phyloP scores from a whole-genome alignment of 2,888 invertebrate genomes.

The Protodeltote pygarga region DNA sequence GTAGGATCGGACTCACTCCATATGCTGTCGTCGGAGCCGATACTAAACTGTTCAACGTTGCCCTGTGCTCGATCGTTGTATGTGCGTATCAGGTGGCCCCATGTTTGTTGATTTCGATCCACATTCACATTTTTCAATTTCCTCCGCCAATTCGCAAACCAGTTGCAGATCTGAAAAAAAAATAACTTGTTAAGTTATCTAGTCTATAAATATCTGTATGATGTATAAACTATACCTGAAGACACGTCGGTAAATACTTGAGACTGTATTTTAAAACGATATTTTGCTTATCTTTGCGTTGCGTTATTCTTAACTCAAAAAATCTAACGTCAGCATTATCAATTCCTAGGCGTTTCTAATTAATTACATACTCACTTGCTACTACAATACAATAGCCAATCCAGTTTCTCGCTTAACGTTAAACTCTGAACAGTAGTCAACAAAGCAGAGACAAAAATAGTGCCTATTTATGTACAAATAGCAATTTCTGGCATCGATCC shows the following conservation, averaged over 20 bases:
- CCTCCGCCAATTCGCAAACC: conserved; percentile 94
- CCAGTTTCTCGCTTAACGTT: conserved; percentile 42
- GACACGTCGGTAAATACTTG: no score
- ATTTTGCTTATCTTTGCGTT: no score
- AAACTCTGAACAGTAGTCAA: conserved; percentile 65
- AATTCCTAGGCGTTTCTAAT: no score
- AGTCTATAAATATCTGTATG: no score
- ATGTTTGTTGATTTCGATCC: conserved; percentile 90
- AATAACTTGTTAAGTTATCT: conserved; percentile 1
- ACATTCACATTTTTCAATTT: conserved; percentile 92
- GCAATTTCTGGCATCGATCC: conserved; percentile 80
- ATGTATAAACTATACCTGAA: no score
- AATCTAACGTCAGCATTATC: no score
- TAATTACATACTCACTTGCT: no score
- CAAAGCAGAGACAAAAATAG: conserved; percentile 83
- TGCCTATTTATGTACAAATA: conserved; percentile 85
- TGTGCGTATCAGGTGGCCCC: conserved; percentile 91
- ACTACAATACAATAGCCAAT: conserved; percentile 12
- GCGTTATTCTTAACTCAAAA: no score
- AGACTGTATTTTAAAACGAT: no score
- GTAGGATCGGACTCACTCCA: conserved; percentile 89
- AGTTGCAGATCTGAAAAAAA: conserved; percentile 90
- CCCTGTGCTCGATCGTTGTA: conserved; percentile 92
- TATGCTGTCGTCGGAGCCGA: conserved; percentile 92
- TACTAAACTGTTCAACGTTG: conserved; percentile 93